Percentiles rank a stretch among this genome's conserved stretches.
Evolutionary conservation across 2,888 invertebrate species (phyloP).

Genomic region (Anorthoa munda): DNA sequence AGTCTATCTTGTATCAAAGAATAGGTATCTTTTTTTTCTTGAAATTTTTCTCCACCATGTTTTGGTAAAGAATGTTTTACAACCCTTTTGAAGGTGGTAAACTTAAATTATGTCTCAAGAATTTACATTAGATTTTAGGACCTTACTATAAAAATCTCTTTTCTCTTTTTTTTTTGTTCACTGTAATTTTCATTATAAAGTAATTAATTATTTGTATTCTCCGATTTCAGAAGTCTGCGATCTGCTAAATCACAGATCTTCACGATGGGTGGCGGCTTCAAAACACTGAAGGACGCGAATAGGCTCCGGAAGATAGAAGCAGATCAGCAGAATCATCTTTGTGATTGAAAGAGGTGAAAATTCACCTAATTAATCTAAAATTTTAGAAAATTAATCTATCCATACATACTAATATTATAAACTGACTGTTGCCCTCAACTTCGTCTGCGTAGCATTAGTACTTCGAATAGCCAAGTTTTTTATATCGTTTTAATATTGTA

Average conservation of each 20-base stretch:
- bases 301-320: background rate
- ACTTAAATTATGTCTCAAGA: background rate
- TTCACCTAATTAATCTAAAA: no score
- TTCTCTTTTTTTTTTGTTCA: no score
- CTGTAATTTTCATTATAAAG: background rate
- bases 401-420: no score
- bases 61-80: constrained; percentile 3
- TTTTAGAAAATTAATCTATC: no score
- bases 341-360: background rate
- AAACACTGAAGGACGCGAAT: background rate
- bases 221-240: background rate
- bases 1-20: constrained; percentile 30
- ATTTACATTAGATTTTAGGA: no score
- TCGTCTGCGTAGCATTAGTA: no score
- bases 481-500: no score
- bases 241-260: constrained; percentile 9
- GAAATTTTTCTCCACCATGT: background rate
- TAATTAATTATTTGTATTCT: background rate
- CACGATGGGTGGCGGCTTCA: background rate
- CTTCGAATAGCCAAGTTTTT: no score
- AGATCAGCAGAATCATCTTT: background rate
- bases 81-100: no score
- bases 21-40: constrained; percentile 40
- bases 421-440: no score
- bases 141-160: no score